Evolutionary conservation across 2,113 vertebrate species (phyloP).

Genomic region (Pelecanoides urinatrix): DNA sequence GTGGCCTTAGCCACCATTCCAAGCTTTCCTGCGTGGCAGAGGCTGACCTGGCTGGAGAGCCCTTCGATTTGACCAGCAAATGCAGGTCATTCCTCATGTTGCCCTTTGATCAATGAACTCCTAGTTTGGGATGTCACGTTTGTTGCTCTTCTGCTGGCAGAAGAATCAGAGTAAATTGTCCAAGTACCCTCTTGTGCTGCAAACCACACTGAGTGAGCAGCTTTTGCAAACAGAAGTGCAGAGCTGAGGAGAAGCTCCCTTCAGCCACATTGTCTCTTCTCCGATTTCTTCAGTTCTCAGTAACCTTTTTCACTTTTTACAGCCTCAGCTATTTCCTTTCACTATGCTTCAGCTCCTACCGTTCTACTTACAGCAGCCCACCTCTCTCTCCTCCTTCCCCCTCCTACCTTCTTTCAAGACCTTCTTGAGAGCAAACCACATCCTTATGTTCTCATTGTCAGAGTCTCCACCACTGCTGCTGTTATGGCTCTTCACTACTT

Average conservation of each 20-base stretch:
- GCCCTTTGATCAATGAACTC: not conserved
- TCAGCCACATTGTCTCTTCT: not conserved
- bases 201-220: not conserved
- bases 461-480: not conserved
- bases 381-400: slow-evolving; percentile 20
- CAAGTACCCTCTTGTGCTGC: not conserved
- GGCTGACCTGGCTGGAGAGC: not conserved
- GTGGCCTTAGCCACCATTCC: not conserved
- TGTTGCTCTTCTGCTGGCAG: not conserved
- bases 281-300: not conserved
- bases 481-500: not conserved
- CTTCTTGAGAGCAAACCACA: slow-evolving; percentile 53
- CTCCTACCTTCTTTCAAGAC: slow-evolving; percentile 33
- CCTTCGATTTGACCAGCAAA: not conserved
- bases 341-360: not conserved
- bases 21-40: not conserved
- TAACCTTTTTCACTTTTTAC: slow-evolving; percentile 18
- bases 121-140: not conserved
- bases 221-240: not conserved
- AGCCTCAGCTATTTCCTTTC: slow-evolving; percentile 34
- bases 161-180: not conserved
- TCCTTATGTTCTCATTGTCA: slow-evolving; percentile 37
- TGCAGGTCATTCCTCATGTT: not conserved
- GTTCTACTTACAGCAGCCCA: slow-evolving; percentile 10
- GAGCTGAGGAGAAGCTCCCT: not conserved